phyloP scores from a whole-genome alignment of 2,888 invertebrate species.

The Drosophila pegasa region DNA sequence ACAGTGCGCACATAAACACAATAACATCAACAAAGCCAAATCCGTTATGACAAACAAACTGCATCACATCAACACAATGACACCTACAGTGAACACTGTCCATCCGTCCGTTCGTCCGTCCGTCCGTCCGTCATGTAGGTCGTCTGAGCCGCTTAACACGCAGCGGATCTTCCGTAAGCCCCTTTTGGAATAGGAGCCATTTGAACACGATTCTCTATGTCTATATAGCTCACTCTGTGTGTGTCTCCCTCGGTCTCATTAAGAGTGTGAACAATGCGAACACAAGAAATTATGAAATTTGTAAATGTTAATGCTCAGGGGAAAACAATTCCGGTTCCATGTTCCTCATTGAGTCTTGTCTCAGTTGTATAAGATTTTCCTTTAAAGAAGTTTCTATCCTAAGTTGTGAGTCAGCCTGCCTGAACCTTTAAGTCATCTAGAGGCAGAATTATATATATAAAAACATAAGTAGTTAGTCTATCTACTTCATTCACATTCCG shows the following conservation, averaged over 20 bases:
- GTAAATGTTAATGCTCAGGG: neutral
- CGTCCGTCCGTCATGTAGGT: slow-evolving; percentile 34
- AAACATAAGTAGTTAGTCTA: no score
- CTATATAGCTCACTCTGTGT: neutral
- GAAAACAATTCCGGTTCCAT: neutral
- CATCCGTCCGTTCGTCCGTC: no score
- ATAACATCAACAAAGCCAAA: slow-evolving; percentile 27
- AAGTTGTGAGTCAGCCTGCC: no score
- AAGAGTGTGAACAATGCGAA: neutral
- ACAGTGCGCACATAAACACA: slow-evolving; percentile 13
- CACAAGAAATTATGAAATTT: neutral
- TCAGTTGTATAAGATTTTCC: no score
- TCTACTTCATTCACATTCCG: no score
- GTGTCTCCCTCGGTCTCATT: neutral
- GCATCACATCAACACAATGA: slow-evolving; percentile 30
- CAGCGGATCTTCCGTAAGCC: slow-evolving; percentile 17
- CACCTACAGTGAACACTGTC: slow-evolving; percentile 37
- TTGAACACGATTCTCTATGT: neutral
- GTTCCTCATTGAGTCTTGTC: neutral
- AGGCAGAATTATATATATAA: no score
- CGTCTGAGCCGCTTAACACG: slow-evolving; percentile 33
- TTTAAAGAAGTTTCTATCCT: no score
- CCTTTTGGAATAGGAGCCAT: slow-evolving; percentile 11
- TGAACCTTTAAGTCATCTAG: no score
- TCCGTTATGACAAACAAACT: slow-evolving; percentile 41